phyloP scores from a whole-genome alignment of 2,888 invertebrate genomes.

The Eulithis prunata region DNA sequence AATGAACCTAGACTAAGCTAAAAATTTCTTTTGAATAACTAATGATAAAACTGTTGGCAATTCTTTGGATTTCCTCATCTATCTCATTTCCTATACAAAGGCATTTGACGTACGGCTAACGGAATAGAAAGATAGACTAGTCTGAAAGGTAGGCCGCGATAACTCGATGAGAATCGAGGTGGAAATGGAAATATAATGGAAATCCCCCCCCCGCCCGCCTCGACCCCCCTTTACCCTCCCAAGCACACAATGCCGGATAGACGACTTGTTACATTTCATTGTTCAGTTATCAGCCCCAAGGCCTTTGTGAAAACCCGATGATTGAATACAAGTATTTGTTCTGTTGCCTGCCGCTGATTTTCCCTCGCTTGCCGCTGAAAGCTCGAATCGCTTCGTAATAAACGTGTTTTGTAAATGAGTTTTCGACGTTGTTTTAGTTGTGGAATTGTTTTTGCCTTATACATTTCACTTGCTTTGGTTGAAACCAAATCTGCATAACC shows the following conservation, averaged over 20 bases:
- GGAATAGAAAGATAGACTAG: slow-evolving; percentile 82
- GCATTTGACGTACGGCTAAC: slow-evolving; percentile 71
- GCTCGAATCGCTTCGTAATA: slow-evolving; percentile 70
- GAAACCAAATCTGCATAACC: neutral
- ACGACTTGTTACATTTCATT: slow-evolving; percentile 85
- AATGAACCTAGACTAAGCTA: too few species aligned
- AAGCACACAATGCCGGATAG: slow-evolving; percentile 79
- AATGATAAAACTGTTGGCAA: slow-evolving; percentile 13
- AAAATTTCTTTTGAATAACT: neutral
- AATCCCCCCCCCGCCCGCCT: slow-evolving; percentile 62
- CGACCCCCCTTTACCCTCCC: slow-evolving; percentile 44
- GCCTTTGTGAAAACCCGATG: slow-evolving; percentile 81
- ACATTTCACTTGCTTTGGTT: neutral
- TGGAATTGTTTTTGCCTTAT: slow-evolving; percentile 8
- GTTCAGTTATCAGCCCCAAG: slow-evolving; percentile 82
- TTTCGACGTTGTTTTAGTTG: slow-evolving; percentile 50
- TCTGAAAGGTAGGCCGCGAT: slow-evolving; percentile 81
- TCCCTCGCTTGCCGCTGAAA: slow-evolving; percentile 73
- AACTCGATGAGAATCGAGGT: slow-evolving; percentile 81
- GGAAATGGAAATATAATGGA: slow-evolving; percentile 85
- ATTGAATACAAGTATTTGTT: slow-evolving; percentile 84
- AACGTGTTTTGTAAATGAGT: slow-evolving; percentile 66
- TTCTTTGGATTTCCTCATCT: slow-evolving; percentile 28
- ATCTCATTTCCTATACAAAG: slow-evolving; percentile 47
- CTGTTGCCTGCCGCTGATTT: slow-evolving; percentile 80